Evolutionary conservation across 2,797 vertebrate species (phyloP), one percentile per base, ranked within the genome.

Genomic region (Macroramphosus scolopax): DNA sequence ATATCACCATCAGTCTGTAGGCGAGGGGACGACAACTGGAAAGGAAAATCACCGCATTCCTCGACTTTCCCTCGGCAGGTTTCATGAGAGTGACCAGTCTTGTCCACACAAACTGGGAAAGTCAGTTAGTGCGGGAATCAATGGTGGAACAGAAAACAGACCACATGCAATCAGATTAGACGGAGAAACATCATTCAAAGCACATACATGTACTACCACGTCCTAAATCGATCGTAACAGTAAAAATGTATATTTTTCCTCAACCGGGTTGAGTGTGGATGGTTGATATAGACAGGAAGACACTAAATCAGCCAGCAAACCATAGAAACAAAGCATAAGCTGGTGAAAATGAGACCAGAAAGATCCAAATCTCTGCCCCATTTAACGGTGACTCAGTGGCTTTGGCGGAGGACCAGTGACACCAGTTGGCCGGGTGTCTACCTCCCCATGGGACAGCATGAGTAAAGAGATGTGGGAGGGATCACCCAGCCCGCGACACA

Each of bases 351-450:
- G 47, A 70, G 34, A 46, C 37, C 26, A 31, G 59, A 6, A 6
- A 24, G 36, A 33, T 39, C 33, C 17, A 32, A 39, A 24, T 63
- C 33, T 73, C 35, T 44, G 39, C 44, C 44, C 57, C 15, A 13
- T 48, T 65, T 74, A 47, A 17, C 3, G 25, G 56, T 78, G 66
- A 76, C 76, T 78, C 77, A 81, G 62, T 66, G 35, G 28, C 48
- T 44, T 54, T 83, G 80, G 78, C 75, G 3, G 15, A 33, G 34
- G 53, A 63, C 49, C 66, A 15, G 53, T 64, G 74, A 72, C 77
- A 84, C 78, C 81, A 83, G 75, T 84, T 80, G 78, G 77, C 58
- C 5, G 64, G 55, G 70, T 78, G 80, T 81, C 79, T 51, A 55
- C 62, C 75, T 74, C 76, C 78, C 77, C 54, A 72, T 17, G 62